Evolutionary conservation across 92 coral and sea anemone genomes (phyloP).

Genomic region (Zoanthus gigantus): DNA sequence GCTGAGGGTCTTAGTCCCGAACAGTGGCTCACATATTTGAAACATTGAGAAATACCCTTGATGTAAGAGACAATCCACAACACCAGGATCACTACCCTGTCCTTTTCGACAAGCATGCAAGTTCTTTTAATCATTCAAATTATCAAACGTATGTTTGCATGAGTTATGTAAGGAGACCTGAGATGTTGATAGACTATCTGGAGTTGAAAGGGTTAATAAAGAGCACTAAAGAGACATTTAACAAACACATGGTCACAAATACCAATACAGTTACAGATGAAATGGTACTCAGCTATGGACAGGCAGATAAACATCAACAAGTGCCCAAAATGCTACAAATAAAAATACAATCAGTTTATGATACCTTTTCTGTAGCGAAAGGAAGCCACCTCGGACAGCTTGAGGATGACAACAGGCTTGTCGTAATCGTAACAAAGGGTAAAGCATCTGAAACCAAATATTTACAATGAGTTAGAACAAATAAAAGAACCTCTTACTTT

Average conservation of each 20-base stretch:
- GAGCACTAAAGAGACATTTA: background rate
- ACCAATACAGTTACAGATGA: background rate
- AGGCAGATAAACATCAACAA: too few relatives aligned
- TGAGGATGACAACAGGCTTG: constrained; percentile 99
- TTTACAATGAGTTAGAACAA: background rate
- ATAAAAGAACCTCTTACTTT: background rate
- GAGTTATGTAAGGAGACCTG: too few relatives aligned
- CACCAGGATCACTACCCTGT: too few relatives aligned
- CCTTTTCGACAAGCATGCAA: too few relatives aligned
- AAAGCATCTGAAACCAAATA: constrained; percentile 70
- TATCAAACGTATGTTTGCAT: too few relatives aligned
- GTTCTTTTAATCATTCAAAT: too few relatives aligned
- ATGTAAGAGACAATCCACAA: too few relatives aligned
- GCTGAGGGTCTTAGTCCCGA: too few relatives aligned
- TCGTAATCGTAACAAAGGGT: constrained; percentile 86
- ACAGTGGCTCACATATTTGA: too few relatives aligned
- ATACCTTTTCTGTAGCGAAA: constrained; percentile 92
- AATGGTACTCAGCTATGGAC: too few relatives aligned
- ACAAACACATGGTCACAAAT: background rate
- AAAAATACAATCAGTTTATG: background rate
- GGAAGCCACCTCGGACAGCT: constrained; percentile 94
- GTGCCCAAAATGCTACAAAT: background rate
- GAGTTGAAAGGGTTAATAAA: background rate
- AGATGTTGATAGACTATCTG: too few relatives aligned
- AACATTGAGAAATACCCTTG: too few relatives aligned